Conservation (phyloP, 30 jellyfish, hydroid and myxozoan species). For the Aurelia aurita complex sp. Pacific region DNA sequence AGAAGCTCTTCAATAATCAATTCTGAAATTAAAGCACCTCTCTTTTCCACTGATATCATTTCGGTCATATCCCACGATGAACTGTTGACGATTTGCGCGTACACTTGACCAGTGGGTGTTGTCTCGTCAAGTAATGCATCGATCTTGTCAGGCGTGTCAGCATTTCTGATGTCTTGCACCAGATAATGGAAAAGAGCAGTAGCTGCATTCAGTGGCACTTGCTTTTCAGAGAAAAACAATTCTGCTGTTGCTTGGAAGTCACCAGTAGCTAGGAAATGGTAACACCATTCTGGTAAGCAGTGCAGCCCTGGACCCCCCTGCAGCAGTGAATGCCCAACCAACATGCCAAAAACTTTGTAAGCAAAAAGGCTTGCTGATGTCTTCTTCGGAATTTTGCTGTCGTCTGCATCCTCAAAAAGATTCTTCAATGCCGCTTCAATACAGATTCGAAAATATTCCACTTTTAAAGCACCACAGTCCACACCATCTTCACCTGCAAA, state of each 20-base stretch:
- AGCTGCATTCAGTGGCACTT: slow-evolving; percentile 32
- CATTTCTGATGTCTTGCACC: slow-evolving; percentile 15
- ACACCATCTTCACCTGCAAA: slow-evolving; percentile 28
- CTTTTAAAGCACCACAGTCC: slow-evolving; percentile 23
- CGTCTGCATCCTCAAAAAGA: slow-evolving; percentile 14
- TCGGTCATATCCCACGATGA: slow-evolving; percentile 39
- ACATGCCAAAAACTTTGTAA: slow-evolving; percentile 19
- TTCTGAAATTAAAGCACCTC: no score
- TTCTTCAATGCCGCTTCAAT: neutral
- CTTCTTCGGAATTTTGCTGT: slow-evolving; percentile 12
- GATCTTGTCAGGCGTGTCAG: slow-evolving; percentile 18
- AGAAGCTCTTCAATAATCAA: no score
- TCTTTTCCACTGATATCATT: no score
- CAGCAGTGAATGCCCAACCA: slow-evolving; percentile 1
- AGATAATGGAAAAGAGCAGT: slow-evolving; percentile 19
- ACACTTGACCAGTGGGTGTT: slow-evolving; percentile 26
- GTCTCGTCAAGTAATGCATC: slow-evolving; percentile 16
- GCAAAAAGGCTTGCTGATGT: slow-evolving; percentile 18
- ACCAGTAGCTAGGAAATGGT: slow-evolving; percentile 5
- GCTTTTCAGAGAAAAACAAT: slow-evolving; percentile 11
- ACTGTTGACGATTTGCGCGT: slow-evolving; percentile 25
- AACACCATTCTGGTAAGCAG: slow-evolving; percentile 18
- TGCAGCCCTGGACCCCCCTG: slow-evolving; percentile 34
- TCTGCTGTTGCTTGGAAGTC: slow-evolving; percentile 27
- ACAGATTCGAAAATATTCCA: slow-evolving; percentile 10